Base-by-base conservation (phyloP, 2,797 vertebrate genomes). In the Ctenosaura bakeri region DNA sequence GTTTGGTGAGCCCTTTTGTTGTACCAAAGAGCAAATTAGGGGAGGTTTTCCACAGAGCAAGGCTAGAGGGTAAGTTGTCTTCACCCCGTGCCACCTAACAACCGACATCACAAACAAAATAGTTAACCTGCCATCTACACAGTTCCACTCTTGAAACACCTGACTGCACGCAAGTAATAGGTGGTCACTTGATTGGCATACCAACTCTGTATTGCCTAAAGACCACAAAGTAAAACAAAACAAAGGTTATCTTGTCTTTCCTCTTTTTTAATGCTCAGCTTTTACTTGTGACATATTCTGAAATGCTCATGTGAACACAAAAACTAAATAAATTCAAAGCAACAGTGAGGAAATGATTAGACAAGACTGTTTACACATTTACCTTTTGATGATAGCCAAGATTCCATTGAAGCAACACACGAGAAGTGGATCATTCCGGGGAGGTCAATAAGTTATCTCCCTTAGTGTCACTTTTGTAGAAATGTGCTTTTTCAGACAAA, bases 231-330 rank as follows among this genome's bases (percentile, higher is more conserved):
- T 29, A 62, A 52, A 42, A 80, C 18, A 69, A 87, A 79, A 79
- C 80, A 42, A 87, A 66, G 50, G 86, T 80, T 84, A 89, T 42
- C 50, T 91, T 52, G 6, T 0, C 46, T 74, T 66, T 12, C 24
- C 46, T 77, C 64, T 22, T 76, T 20, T 86, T 92, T 24, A 74
- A 77, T 92, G 32, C 87, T 93, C 92, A 92, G 85, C n/a, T 87
- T 88, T 82, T 81, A 0, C 69, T 82, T 88, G n/a, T 69, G 85
- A 90, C n/a, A 77, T 76, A 90, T 73, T 87, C 62, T 78, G 89
- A 77, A 93, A 88, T n/a, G 42, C 10, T 89, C 1, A 0, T 12
- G 5, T 88, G 85, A 93, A 38, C 46, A 32, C 38, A 4, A 92
- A 42, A 91, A 71, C 29, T 71, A 29, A 86, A 83, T 62, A 35